Base-by-base conservation (phyloP, 2,888 invertebrate species). In the Plusia festucae region DNA sequence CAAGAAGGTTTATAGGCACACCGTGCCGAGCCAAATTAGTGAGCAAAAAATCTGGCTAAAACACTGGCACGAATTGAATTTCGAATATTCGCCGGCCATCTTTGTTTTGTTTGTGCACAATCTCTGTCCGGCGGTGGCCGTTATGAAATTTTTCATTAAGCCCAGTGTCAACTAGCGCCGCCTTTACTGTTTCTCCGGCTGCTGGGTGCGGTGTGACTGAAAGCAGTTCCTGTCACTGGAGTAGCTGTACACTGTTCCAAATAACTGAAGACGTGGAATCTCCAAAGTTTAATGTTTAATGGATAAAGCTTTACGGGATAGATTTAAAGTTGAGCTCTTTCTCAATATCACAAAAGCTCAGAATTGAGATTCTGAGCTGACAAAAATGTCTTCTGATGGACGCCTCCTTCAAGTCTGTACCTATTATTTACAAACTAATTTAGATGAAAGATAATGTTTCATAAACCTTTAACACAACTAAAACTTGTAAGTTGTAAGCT, bases 141-240 rank as follows among this genome's bases (percentile, higher is more conserved):
- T 90, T 90, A 90, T 90, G 90, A 90, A 90, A 88, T 90, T 88
- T 90, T 90, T 90, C 91, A 90, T 90, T 90, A 90, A 87, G 82
- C 82, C 84, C 83, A 83, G 83, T 86, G 88, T 89, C 88, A 87
- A 88, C 88, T 86, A 85, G 81, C 77, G 64, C 70, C 72, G 80
- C 74, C 80, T 81, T 82, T 79, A 83, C 82, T 83, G 85, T 83
- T 81, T 74, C 81, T 78, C 79, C 65, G 64, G 78, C 76, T 75
- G 74, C 63, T 9, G 64, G 77, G 77, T 75, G 46, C 18, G 75
- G 72, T n/a, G 13, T 27, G 40, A 77, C 34, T 82, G 63, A 40
- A 15, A 24, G 76, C 57, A 70, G 11, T n/a, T 13, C 40, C 5
- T 34, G 34, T 9, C 3, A 40, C 0, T 5, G 40, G 6, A n/a